Percentiles rank a stretch among this genome's conserved stretches.
phyloP scores from a whole-genome alignment of 35 echinoderm and acorn worm genomes.

The Diadema setosum region DNA sequence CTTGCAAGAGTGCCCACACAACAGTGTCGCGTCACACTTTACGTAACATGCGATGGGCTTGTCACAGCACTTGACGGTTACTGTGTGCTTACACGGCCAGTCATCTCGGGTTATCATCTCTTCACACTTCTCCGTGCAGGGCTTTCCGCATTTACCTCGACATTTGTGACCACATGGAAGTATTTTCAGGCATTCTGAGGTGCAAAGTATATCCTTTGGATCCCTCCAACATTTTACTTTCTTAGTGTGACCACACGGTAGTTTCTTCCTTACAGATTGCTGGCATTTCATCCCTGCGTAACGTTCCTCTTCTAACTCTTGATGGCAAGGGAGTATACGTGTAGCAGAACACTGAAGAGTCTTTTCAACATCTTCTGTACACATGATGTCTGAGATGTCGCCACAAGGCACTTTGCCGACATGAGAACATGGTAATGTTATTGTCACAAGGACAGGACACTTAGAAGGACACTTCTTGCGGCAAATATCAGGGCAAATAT shows the following conservation, averaged over 20 bases:
- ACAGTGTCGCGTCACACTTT: constrained; percentile 25
- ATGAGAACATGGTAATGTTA: not conserved
- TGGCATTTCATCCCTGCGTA: constrained; percentile 6
- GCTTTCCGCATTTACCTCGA: not conserved
- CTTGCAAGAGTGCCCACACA: constrained; percentile 61
- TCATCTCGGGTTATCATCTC: not conserved
- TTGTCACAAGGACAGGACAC: not conserved
- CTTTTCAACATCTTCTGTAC: not conserved
- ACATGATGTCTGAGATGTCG: not conserved
- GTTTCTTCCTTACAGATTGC: not conserved
- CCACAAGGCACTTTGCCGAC: not conserved
- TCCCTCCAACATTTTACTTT: not conserved
- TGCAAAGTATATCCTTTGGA: not conserved
- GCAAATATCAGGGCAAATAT: not conserved
- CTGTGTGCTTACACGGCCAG: constrained; percentile 73
- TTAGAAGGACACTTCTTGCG: constrained; percentile 15
- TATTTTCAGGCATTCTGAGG: not conserved
- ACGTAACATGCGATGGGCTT: constrained; percentile 7
- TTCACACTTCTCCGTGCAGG: not conserved
- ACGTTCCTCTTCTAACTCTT: not conserved
- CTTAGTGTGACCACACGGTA: constrained; percentile 28
- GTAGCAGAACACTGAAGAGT: constrained; percentile 5
- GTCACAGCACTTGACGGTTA: constrained; percentile 43
- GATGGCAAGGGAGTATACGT: not conserved
- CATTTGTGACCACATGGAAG: constrained; percentile 49